These are phyloP conservation scores for Tribolium madens DNA, from an alignment of 1,140 invertebrate genomes.

Conservation along the genomic window DNA sequence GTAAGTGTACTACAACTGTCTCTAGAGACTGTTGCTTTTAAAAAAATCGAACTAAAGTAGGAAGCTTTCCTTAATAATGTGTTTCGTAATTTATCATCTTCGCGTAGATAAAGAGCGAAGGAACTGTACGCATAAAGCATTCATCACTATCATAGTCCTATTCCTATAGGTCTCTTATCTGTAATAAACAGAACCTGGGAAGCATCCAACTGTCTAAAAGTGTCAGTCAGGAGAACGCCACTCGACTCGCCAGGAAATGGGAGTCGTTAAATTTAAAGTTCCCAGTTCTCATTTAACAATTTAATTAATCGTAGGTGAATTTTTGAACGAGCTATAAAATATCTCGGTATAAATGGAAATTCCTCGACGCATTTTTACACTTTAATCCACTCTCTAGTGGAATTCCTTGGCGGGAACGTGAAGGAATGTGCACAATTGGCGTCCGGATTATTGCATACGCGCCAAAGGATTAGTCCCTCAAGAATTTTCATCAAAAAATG, in stretches of 20 bases:
- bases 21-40: background rate
- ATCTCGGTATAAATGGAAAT: slow-evolving; percentile 8
- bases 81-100: slow-evolving; percentile 30
- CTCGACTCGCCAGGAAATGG: slow-evolving; percentile 20
- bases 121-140: slow-evolving; percentile 12
- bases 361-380: slow-evolving; percentile 11
- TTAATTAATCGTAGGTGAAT: slow-evolving; percentile 7
- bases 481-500: slow-evolving; percentile 17
- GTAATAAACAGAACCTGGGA: slow-evolving; percentile 36
- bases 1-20: too few species aligned
- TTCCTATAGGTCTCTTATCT: slow-evolving; percentile 35
- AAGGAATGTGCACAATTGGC: slow-evolving; percentile 18
- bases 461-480: slow-evolving; percentile 33
- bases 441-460: slow-evolving; percentile 34
- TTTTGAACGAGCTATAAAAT: background rate
- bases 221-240: slow-evolving; percentile 28
- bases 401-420: slow-evolving; percentile 12
- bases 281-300: background rate
- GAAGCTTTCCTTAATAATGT: slow-evolving; percentile 6
- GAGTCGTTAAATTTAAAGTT: slow-evolving; percentile 30
- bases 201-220: slow-evolving; percentile 31
- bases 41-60: background rate
- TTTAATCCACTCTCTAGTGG: background rate
- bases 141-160: slow-evolving; percentile 32
- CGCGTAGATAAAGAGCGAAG: background rate